Percentiles rank a stretch among this genome's conserved stretches.
These are phyloP conservation scores for Mercenaria mercenaria DNA, from an alignment of 1,140 invertebrate species.

Conservation along the genomic window DNA sequence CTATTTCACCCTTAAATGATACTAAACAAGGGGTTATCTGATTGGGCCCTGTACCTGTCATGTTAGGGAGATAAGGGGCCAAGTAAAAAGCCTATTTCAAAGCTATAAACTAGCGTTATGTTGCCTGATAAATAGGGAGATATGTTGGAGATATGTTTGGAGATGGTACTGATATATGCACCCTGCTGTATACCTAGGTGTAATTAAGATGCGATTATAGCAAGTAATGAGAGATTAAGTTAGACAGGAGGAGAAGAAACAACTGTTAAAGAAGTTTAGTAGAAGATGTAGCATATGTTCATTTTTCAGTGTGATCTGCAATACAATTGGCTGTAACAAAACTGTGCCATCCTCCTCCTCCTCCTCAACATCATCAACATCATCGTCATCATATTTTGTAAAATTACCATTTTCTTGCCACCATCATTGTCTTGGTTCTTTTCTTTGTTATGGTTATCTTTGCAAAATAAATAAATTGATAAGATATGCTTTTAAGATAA, in stretches of 20 bases:
- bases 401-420: background rate
- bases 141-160: background rate
- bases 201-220: conserved; percentile 46
- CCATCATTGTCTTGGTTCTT: too few species aligned
- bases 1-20: conserved; percentile 1
- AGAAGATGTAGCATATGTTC: background rate
- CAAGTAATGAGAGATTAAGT: conserved; percentile 10
- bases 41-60: conserved; percentile 20
- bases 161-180: conserved; percentile 11
- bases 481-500: too few species aligned
- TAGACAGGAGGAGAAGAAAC: conserved; percentile 2
- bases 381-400: background rate
- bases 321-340: too few species aligned
- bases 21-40: conserved; percentile 31
- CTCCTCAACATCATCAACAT: background rate
- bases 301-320: background rate
- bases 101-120: conserved; percentile 47
- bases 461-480: too few species aligned
- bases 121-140: background rate
- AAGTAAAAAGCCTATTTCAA: background rate
- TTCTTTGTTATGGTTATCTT: too few species aligned
- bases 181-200: background rate
- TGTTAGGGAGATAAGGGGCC: conserved; percentile 9
- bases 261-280: background rate
- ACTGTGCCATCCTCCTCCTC: background rate